Evolutionary conservation across 2,797 vertebrate species (phyloP).

Genomic region (Luscinia luscinia): DNA sequence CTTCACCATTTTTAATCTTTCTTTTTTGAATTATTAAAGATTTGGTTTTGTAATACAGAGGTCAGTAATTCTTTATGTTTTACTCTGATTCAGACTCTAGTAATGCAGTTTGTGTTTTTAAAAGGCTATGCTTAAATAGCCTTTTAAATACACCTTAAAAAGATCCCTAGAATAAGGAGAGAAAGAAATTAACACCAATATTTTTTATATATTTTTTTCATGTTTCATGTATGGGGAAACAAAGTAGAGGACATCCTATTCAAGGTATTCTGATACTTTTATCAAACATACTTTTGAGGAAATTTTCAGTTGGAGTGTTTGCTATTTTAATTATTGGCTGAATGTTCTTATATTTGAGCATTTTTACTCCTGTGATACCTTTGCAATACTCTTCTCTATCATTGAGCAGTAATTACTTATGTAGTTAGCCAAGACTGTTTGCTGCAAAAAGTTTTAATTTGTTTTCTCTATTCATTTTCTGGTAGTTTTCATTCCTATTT

Average conservation of each 20-base stretch:
- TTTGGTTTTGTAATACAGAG: not conserved
- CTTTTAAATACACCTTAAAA: not conserved
- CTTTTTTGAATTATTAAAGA: not conserved
- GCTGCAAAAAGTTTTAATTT: conserved; percentile 18
- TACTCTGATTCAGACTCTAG: not conserved
- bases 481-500: conserved; percentile 32
- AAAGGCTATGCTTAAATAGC: not conserved
- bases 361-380: not conserved
- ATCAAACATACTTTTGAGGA: not conserved
- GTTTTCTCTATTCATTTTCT: conserved; percentile 16
- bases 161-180: not conserved
- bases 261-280: not conserved
- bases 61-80: not conserved
- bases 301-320: not conserved
- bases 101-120: not conserved
- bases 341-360: not conserved
- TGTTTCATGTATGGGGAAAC: not conserved
- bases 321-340: not conserved
- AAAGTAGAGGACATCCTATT: not conserved
- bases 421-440: not conserved
- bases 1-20: not conserved
- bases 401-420: not conserved
- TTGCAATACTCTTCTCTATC: not conserved
- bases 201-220: not conserved
- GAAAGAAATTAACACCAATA: not conserved